Evolutionary conservation across 1,140 invertebrate species (phyloP).

Genomic region (Alviniconcha marisindica): DNA sequence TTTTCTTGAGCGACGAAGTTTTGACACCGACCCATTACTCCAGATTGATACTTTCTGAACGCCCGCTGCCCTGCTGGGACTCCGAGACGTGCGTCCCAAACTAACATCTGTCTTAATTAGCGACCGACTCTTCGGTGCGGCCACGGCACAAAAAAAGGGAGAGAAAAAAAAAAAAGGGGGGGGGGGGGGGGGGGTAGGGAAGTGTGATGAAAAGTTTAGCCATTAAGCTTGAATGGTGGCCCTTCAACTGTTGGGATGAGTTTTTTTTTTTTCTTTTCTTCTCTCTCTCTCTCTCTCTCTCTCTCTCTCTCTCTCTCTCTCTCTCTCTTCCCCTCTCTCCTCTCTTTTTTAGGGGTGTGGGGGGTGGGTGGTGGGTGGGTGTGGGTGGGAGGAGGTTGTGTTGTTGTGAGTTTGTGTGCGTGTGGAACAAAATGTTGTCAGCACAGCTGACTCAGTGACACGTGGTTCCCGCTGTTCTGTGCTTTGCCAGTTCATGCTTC

Average conservation of each 20-base stretch:
- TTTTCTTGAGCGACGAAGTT: slow-evolving; percentile 41
- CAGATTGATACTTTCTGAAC: slow-evolving; percentile 31
- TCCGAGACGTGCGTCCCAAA: slow-evolving; percentile 28
- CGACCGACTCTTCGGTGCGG: not conserved
- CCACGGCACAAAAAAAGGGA: not conserved
- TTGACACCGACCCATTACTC: slow-evolving; percentile 39
- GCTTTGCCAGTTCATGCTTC: no score
- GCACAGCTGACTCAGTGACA: no score
- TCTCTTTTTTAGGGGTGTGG: no score
- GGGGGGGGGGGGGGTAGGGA: not conserved
- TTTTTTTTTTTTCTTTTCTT: not conserved
- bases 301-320: not conserved
- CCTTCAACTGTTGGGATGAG: slow-evolving; percentile 27
- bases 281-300: not conserved
- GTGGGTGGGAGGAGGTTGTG: no score
- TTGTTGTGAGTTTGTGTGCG: no score
- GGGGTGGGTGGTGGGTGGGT: no score
- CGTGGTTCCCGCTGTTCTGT: no score
- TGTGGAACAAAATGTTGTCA: no score
- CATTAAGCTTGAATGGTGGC: slow-evolving; percentile 17
- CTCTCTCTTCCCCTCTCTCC: not conserved
- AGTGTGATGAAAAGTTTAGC: slow-evolving; percentile 31
- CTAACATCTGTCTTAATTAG: slow-evolving; percentile 43
- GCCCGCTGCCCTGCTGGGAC: slow-evolving; percentile 10
- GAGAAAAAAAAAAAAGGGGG: not conserved